Evolutionary conservation across 2,113 vertebrate genomes (phyloP).

Genomic region (Motacilla tschutschensis): DNA sequence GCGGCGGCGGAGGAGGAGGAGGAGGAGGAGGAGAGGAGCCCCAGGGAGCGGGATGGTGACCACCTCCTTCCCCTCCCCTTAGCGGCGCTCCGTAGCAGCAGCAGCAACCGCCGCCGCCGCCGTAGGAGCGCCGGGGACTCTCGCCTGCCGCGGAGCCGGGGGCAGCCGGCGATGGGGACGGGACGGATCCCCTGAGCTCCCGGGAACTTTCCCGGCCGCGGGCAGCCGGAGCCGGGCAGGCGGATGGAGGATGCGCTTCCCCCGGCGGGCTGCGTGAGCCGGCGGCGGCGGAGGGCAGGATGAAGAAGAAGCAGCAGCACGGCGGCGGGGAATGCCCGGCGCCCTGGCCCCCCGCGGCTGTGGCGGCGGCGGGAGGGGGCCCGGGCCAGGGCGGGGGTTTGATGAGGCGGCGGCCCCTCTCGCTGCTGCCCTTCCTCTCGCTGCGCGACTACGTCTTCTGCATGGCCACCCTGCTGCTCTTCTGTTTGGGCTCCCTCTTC

Average conservation of each 20-base stretch:
- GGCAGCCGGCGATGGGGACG: conserved; percentile 27
- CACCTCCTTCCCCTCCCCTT: conserved; percentile 53
- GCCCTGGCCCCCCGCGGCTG: conserved; percentile 70
- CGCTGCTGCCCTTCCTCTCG: conserved; percentile 74
- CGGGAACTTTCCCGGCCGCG: conserved; percentile 54
- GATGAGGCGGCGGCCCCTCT: conserved; percentile 63
- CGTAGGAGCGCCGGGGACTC: conserved; percentile 1
- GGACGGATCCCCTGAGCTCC: conserved; percentile 17
- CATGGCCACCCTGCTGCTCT: conserved; percentile 89
- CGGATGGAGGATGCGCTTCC: conserved; percentile 71
- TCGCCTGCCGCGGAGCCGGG: not conserved
- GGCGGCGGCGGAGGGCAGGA: conserved; percentile 81
- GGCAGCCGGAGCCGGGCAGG: conserved; percentile 13
- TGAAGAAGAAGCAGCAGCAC: conserved; percentile 85
- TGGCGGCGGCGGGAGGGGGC: conserved; percentile 56
- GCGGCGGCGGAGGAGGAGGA: not conserved
- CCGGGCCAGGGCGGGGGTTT: conserved; percentile 63
- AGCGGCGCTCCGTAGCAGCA: not conserved
- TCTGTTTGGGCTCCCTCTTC: conserved; percentile 90
- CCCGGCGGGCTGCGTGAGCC: conserved; percentile 78
- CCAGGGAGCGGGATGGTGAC: conserved; percentile 57
- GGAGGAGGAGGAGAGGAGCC: conserved; percentile 20
- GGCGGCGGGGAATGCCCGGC: conserved; percentile 66
- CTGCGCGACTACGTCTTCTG: conserved; percentile 91
- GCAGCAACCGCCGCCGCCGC: not conserved